Percentiles rank a stretch among this genome's conserved stretches.
Evolutionary conservation across 2,113 vertebrate genomes (phyloP).

Genomic region (Bos javanicus): DNA sequence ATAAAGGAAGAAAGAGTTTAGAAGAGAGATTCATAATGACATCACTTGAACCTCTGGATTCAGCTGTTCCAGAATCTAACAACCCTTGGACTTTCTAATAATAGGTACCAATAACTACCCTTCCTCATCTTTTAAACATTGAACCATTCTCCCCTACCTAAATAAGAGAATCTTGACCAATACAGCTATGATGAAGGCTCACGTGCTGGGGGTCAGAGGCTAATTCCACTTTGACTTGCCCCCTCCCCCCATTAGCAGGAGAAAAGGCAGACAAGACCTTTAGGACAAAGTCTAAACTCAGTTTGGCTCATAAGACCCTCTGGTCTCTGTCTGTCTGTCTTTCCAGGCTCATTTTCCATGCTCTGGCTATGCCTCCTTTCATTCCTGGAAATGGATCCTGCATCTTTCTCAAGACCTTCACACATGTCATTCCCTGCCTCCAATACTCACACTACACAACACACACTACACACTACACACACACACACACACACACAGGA

Average conservation of each 20-base stretch:
- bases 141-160: neutral
- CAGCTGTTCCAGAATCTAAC: neutral
- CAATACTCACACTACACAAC: neutral
- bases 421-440: neutral
- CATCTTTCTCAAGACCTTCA: neutral
- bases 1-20: neutral
- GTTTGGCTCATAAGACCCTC: neutral
- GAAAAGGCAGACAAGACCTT: neutral
- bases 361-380: neutral
- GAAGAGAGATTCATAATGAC: neutral
- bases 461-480: neutral
- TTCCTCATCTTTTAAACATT: neutral
- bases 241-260: neutral
- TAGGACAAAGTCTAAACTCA: neutral
- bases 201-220: neutral
- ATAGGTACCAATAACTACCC: neutral
- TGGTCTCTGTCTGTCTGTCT: neutral
- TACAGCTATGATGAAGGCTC: neutral
- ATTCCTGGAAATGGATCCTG: rapidly evolving
- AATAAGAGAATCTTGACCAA: neutral
- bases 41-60: neutral
- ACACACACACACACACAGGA: neutral
- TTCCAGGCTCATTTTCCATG: neutral
- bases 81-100: neutral
- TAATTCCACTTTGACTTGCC: too few species aligned